Evolutionary conservation across 2,113 vertebrate species (phyloP).

Genomic region (Prionailurus viverrinus): DNA sequence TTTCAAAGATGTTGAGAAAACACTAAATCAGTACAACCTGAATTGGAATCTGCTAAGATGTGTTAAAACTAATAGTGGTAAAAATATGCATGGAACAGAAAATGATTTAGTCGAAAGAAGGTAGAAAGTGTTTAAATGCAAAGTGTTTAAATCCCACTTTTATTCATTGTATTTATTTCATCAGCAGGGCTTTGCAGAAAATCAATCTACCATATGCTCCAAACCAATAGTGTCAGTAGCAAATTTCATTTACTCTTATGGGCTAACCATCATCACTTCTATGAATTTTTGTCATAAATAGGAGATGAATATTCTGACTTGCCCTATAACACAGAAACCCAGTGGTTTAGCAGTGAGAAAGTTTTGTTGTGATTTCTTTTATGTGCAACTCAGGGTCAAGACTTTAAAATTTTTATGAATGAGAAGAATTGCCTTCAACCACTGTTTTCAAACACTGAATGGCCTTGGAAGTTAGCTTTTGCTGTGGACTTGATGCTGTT

Average conservation of each 20-base stretch:
- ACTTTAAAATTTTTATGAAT: neutral
- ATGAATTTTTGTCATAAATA: slow-evolving; percentile 32
- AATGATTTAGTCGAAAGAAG: neutral
- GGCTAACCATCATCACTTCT: neutral
- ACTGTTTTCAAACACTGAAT: neutral
- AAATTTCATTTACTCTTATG: neutral
- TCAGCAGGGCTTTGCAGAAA: neutral
- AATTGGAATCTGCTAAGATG: neutral
- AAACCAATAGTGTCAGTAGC: neutral
- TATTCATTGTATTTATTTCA: neutral
- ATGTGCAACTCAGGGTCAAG: neutral
- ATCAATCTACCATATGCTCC: neutral
- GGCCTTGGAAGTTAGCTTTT: neutral
- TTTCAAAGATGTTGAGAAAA: neutral
- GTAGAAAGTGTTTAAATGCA: neutral
- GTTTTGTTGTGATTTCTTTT: neutral
- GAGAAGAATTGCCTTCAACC: neutral
- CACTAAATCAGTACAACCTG: neutral
- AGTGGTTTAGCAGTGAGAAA: neutral
- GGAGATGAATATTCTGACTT: neutral
- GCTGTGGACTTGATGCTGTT: neutral
- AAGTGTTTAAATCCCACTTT: neutral
- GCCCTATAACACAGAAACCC: neutral
- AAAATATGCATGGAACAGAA: neutral
- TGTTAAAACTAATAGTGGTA: neutral